phyloP scores from a whole-genome alignment of 2,888 invertebrate species.

The Creontiades dilutus region DNA sequence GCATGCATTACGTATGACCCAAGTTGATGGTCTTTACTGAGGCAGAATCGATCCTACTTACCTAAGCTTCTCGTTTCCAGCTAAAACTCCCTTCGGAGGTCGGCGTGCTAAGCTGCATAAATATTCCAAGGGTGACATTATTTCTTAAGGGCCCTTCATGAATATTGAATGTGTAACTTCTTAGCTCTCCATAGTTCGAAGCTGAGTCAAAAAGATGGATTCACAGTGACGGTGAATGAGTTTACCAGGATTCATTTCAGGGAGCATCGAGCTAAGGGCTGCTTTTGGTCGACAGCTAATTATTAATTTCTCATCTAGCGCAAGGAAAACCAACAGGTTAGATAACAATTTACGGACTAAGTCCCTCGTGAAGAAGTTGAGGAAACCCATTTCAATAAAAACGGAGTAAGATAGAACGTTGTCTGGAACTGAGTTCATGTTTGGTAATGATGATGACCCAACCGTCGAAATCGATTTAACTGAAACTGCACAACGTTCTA shows the following conservation, averaged over 20 bases:
- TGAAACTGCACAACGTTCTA: too few species aligned
- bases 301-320: background rate
- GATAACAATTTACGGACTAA: background rate
- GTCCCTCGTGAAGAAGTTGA: too few species aligned
- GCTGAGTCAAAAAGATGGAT: background rate
- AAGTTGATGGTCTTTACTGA: too few species aligned
- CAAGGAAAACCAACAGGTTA: background rate
- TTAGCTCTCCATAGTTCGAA: constrained; percentile 15
- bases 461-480: too few species aligned
- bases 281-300: background rate
- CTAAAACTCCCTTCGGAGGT: constrained; percentile 29
- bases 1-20: too few species aligned
- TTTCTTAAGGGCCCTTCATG: constrained; percentile 45
- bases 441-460: too few species aligned
- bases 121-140: constrained; percentile 45
- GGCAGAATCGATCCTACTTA: constrained; percentile 20
- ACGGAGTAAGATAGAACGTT: too few species aligned
- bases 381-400: too few species aligned
- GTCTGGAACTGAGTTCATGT: too few species aligned
- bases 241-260: background rate
- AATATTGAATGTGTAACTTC: constrained; percentile 35
- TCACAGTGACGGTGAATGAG: background rate
- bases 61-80: constrained; percentile 2
- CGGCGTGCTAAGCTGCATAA: constrained; percentile 25
- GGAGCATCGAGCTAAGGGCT: background rate